Evolutionary conservation across 2,113 vertebrate species (phyloP), one percentile per base, ranked within the genome.

Genomic region (Ictalurus furcatus): DNA sequence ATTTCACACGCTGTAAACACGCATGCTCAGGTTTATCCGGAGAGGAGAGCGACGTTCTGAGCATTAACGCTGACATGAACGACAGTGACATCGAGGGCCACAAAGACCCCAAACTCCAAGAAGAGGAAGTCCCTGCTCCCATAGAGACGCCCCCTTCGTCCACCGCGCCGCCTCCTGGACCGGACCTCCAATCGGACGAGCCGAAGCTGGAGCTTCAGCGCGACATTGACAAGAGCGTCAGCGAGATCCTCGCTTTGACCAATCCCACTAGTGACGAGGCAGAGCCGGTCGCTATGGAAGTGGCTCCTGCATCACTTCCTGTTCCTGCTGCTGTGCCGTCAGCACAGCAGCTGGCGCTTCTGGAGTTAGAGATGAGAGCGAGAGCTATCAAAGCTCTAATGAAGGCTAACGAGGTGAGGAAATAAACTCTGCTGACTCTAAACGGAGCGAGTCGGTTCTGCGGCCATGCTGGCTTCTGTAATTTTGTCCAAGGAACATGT

Each of bases 341-440:
- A 1, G 95, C 97, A 48, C 98, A 99, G 90, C 98, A 99, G 89
- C 95, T 99, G 93, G 98, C 99, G 90, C 96, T 99, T 8, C 95
- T 99, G 56, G 98, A 99, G 93, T 92, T 99, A 0, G 98, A 99
- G 90, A 99, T 99, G 98, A 97, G 98, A 88, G 98, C 98, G 0
- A 95, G 98, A 87, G 98, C 98, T 69, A 99, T 99, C 91, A 99
- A 99, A 92, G 98, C 98, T 44, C 94, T 99, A 3, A 99, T 99
- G 98, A 99, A 99, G 93, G 98, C 98, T 88, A 96, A 97, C 14
- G 96, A 98, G 85, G 93, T 94, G 6, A 98, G 97, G 90, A 98
- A 97, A 85, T 91, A 95, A 76, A 83, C 44, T 52, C 28, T 28
- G 80, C 14, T 61, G 23, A 58, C 52, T 85, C 44, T 34, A 34